phyloP scores from a whole-genome alignment of 2,797 vertebrate species.

The Trematomus bernacchii region DNA sequence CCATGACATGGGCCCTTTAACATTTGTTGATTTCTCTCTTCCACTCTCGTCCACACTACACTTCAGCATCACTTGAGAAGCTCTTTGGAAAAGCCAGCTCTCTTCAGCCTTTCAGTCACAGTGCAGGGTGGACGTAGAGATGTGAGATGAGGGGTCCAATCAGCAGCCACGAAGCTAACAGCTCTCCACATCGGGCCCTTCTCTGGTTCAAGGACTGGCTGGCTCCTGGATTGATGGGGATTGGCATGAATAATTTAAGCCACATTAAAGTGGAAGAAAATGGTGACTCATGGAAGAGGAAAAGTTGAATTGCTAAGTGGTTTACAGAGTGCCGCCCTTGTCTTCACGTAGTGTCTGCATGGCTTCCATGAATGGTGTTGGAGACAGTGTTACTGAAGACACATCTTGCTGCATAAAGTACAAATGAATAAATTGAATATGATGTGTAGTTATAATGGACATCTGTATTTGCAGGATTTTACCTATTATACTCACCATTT shows the following conservation, averaged over 20 bases:
- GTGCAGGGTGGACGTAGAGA: conserved; percentile 21
- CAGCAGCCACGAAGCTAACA: conserved; percentile 31
- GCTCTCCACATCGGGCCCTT: conserved; percentile 34
- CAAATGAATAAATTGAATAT: background rate
- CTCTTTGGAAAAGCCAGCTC: background rate
- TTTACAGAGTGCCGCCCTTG: conserved; percentile 51
- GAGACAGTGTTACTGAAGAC: background rate
- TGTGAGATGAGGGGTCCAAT: conserved; percentile 43
- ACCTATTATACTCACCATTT: background rate
- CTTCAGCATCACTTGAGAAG: conserved; percentile 6
- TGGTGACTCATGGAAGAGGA: conserved; percentile 72
- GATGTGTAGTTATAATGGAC: background rate
- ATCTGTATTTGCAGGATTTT: conserved; percentile 11
- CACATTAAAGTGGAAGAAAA: conserved; percentile 73
- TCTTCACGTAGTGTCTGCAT: conserved; percentile 31
- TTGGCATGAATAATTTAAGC: conserved; percentile 80
- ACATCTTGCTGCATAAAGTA: background rate
- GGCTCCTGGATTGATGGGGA: conserved; percentile 65
- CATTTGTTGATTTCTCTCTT: background rate
- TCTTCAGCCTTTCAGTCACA: conserved; percentile 42
- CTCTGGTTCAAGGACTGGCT: conserved; percentile 47
- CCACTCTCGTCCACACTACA: background rate
- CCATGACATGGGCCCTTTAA: too few relatives aligned
- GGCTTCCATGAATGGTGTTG: conserved; percentile 14
- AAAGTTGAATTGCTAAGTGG: conserved; percentile 70